phyloP scores from a whole-genome alignment of 2,888 invertebrate genomes.

The Sphaerophoria taeniata region DNA sequence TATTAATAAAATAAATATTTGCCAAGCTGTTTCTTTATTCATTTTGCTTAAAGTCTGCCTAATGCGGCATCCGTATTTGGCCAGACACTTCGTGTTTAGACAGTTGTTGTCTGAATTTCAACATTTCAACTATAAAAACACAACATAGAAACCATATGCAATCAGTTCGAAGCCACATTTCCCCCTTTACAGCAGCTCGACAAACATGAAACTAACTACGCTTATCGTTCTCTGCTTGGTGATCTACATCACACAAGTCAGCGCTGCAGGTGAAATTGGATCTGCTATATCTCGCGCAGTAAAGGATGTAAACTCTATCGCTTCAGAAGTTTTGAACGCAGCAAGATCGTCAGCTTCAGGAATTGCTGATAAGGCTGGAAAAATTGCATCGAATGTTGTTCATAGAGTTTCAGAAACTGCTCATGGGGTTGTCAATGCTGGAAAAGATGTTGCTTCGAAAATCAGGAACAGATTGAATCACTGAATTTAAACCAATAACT shows the following conservation, averaged over 20 bases:
- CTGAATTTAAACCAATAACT: no score
- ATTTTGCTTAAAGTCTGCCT: no score
- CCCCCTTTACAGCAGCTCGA: not conserved
- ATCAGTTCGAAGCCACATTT: not conserved
- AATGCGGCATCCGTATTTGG: not conserved
- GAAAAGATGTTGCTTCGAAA: not conserved
- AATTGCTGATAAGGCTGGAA: slow-evolving; percentile 13
- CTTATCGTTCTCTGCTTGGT: not conserved
- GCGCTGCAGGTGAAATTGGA: not conserved
- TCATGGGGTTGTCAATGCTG: slow-evolving; percentile 17
- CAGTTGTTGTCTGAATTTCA: not conserved
- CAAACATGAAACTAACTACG: not conserved
- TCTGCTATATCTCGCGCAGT: not conserved
- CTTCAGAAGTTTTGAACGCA: not conserved
- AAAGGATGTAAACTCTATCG: not conserved
- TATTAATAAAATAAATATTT: no score
- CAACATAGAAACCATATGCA: not conserved
- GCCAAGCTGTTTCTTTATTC: no score
- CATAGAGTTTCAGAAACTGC: not conserved
- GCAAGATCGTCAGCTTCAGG: slow-evolving; percentile 11
- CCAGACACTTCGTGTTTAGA: not conserved
- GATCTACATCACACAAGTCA: not conserved
- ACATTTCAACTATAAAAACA: not conserved
- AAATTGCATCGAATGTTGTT: not conserved
- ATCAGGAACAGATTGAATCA: no score